phyloP scores from a whole-genome alignment of 2,797 vertebrate genomes.

The Phalloptychus januarius region DNA sequence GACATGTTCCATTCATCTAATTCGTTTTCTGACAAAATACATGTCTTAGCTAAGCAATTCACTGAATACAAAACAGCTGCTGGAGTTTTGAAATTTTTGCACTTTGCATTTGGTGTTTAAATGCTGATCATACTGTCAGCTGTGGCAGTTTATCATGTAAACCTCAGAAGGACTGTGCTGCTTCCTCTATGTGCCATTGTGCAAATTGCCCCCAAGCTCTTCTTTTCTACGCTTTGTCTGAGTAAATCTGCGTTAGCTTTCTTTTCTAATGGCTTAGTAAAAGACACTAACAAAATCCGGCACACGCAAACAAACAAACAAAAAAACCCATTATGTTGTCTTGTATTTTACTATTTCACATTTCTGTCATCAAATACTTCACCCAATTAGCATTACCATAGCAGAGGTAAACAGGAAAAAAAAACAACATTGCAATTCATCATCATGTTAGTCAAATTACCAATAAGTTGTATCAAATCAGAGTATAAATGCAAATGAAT shows the following conservation, averaged over 20 bases:
- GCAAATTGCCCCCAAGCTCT: neutral
- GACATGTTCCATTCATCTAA: neutral
- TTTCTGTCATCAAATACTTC: neutral
- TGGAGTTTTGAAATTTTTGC: neutral
- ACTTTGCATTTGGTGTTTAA: neutral
- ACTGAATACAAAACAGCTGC: neutral
- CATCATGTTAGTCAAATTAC: neutral
- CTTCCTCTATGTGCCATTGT: neutral
- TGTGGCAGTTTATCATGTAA: neutral
- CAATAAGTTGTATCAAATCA: neutral
- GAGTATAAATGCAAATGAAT: neutral
- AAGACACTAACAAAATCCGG: neutral
- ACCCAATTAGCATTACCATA: neutral
- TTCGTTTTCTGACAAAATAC: neutral
- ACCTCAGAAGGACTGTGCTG: neutral
- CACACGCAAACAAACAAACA: neutral
- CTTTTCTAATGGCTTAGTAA: neutral
- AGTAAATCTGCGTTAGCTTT: neutral
- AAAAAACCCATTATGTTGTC: neutral
- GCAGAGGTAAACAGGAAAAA: neutral
- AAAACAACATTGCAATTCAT: neutral
- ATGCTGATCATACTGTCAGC: neutral
- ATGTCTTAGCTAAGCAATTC: neutral
- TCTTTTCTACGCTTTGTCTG: neutral
- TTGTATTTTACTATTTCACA: neutral